phyloP scores from a whole-genome alignment of 2,888 invertebrate species.

The Heliconius charithonia region DNA sequence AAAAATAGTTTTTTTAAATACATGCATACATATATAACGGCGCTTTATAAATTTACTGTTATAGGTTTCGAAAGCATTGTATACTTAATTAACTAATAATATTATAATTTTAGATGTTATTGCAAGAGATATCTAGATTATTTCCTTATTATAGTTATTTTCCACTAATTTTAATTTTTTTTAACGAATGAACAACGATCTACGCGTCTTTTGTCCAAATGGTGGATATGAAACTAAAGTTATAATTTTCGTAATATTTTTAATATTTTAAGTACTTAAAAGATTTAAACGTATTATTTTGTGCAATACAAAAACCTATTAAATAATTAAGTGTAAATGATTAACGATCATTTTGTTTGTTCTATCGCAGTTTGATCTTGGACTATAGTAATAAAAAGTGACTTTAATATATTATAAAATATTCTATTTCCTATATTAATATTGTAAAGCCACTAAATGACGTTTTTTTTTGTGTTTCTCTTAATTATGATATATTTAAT shows the following conservation, averaged over 20 bases:
- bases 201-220: background rate
- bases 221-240: background rate
- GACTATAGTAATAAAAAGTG: background rate
- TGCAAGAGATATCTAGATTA: slow-evolving; percentile 10
- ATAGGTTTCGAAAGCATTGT: slow-evolving; percentile 10
- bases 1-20: background rate
- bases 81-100: slow-evolving; percentile 9
- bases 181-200: slow-evolving; percentile 12
- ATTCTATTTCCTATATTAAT: background rate
- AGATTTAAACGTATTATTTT: slow-evolving; percentile 16
- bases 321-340: background rate
- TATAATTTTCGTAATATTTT: background rate
- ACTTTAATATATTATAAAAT: background rate
- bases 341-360: background rate
- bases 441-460: no score
- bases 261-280: slow-evolving; percentile 1
- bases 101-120: slow-evolving; percentile 6
- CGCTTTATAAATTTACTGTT: slow-evolving; percentile 8
- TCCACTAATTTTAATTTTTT: slow-evolving; percentile 6
- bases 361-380: background rate
- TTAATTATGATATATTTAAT: no score
- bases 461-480: no score
- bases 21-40: background rate
- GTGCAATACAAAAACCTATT: background rate
- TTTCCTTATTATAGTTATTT: background rate